Conservation (phyloP, 2,797 vertebrate species). For the Rhinatrema bivittatum region DNA sequence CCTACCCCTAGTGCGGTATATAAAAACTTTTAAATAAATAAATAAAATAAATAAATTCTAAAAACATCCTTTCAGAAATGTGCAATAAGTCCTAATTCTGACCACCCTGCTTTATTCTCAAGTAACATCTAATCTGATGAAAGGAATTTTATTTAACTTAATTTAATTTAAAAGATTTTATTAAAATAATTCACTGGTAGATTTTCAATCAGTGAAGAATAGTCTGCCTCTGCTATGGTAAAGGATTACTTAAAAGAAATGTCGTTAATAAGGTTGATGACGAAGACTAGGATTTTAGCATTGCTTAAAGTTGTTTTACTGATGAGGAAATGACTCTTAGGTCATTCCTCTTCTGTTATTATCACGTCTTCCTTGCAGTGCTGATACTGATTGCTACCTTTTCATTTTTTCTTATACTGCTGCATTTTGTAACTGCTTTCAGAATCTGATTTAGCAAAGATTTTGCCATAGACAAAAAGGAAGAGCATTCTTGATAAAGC, state of each 20-base stretch:
- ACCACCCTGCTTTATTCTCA: background rate
- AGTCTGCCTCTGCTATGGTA: background rate
- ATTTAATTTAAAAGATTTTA: too few relatives aligned
- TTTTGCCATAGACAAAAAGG: background rate
- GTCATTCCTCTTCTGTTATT: too few relatives aligned
- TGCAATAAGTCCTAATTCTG: conserved; percentile 9
- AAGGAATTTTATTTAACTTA: accelerated
- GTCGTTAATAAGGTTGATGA: background rate
- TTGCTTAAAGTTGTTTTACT: background rate
- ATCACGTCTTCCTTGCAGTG: too few relatives aligned
- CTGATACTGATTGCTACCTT: background rate
- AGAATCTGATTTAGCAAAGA: background rate
- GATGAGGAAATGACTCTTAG: background rate
- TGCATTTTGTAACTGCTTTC: background rate
- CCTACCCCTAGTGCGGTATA: too few relatives aligned
- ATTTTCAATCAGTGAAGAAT: background rate
- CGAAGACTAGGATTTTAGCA: background rate
- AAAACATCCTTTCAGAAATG: conserved; percentile 19
- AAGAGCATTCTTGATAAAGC: background rate
- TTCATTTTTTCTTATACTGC: background rate
- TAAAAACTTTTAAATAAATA: too few relatives aligned
- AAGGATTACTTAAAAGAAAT: background rate
- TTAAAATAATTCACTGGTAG: background rate
- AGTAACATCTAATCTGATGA: background rate
- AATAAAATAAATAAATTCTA: too few relatives aligned